Evolutionary conservation across 2,888 invertebrate species (phyloP).

Genomic region (Xestia sexstrigata): DNA sequence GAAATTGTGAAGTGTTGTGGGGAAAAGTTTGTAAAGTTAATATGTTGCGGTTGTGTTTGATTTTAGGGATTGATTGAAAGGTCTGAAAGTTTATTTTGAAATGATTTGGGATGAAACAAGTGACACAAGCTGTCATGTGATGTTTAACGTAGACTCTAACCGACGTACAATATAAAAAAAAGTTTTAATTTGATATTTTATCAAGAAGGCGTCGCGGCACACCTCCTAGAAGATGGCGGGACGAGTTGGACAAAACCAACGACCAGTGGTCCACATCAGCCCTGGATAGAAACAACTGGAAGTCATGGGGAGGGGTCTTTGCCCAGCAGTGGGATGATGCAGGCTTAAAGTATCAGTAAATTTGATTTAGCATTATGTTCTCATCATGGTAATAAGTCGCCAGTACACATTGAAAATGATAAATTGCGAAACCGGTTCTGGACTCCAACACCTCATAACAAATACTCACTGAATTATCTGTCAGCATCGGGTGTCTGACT

Average conservation of each 20-base stretch:
- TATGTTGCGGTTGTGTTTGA: conserved; percentile 62
- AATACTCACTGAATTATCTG: not conserved
- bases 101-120: not conserved
- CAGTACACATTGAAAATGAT: accelerated
- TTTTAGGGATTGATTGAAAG: conserved; percentile 53
- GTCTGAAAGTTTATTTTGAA: conserved; percentile 2
- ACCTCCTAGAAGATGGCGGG: too few species aligned
- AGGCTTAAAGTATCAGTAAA: too few species aligned
- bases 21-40: conserved; percentile 67
- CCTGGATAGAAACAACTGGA: too few species aligned
- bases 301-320: too few species aligned
- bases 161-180: too few species aligned
- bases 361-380: too few species aligned
- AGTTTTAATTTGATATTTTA: too few species aligned
- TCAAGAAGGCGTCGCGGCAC: too few species aligned
- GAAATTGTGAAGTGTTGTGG: conserved; percentile 72
- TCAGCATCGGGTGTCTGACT: not conserved
- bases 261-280: too few species aligned
- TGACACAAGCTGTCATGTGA: not conserved
- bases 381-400: not conserved
- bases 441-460: not conserved
- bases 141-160: not conserved
- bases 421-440: not conserved
- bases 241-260: too few species aligned
- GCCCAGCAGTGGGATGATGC: too few species aligned